These are phyloP conservation scores for Drosophila engyochracea DNA, from an alignment of 2,888 invertebrate genomes.

Conservation along the genomic window DNA sequence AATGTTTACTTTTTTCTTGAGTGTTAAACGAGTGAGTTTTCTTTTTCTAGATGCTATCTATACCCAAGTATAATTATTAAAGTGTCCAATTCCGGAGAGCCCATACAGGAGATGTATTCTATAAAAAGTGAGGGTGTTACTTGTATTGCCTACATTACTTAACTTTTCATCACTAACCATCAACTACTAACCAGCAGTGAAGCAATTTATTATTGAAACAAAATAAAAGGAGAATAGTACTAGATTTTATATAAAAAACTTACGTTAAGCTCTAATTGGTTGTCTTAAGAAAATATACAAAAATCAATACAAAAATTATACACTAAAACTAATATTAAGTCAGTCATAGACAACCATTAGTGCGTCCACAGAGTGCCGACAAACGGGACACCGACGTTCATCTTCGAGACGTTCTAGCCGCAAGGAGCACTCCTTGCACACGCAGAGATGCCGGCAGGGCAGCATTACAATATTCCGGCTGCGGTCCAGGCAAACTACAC, in stretches of 20 bases:
- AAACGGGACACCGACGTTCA: slow-evolving; percentile 50
- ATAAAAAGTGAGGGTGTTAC: neutral
- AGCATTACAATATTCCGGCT: slow-evolving; percentile 55
- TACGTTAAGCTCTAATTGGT: slow-evolving; percentile 11
- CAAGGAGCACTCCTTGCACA: slow-evolving; percentile 57
- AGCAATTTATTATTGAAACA: neutral
- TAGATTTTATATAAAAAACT: neutral
- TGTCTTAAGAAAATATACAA: slow-evolving; percentile 17
- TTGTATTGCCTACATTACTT: neutral
- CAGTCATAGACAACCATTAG: slow-evolving; percentile 45
- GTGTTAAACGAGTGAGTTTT: slow-evolving; percentile 39
- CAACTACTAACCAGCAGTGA: neutral
- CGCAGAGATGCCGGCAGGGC: slow-evolving; percentile 65
- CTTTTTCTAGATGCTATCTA: neutral
- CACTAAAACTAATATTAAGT: neutral
- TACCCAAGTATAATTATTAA: neutral
- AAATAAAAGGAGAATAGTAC: neutral
- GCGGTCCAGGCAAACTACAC: slow-evolving; percentile 60
- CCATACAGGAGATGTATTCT: neutral
- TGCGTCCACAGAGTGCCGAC: slow-evolving; percentile 42
- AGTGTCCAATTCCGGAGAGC: neutral
- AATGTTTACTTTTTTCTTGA: slow-evolving; percentile 60
- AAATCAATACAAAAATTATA: neutral
- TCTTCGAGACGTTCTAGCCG: slow-evolving; percentile 7
- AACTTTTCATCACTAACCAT: neutral